Evolutionary conservation across 2,113 vertebrate genomes (phyloP), one percentile per base, ranked within the genome.

Genomic region (Recurvirostra avosetta): DNA sequence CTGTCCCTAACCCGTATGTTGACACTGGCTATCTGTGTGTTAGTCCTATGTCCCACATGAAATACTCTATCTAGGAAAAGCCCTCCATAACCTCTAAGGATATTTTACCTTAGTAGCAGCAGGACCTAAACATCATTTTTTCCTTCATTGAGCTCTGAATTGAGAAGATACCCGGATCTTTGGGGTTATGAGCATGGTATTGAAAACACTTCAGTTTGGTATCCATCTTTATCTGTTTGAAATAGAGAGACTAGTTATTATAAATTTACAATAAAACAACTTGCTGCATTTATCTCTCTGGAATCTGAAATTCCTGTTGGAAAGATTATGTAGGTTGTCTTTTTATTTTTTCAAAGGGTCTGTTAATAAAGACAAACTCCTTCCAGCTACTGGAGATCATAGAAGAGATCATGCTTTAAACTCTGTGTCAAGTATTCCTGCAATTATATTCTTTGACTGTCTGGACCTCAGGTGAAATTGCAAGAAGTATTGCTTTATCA

Each of bases 231-330:
- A 68, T 45, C 58, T 91, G 40, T 96, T 94, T 91, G 29, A 87
- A 87, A 55, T 53, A 92, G 92, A 84, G 65, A 90, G 67, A 82
- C 38, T 90, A 76, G 73, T 85, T 73, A 58, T 23, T 65, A 79
- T 29, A 78, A 88, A 77, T 91, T 89, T 89, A 34, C 53, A 95
- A 89, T 96, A 94, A 96, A 96, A 41, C 34, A 88, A 67, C 29
- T 84, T 86, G 22, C 40, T 82, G 29, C 14, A 40, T 72, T 81
- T 89, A 67, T 87, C 79, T 92, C 86, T 88, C 59, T 86, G 40
- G 20, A 90, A 77, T 88, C 38, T 96, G n/a, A 67, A 15, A 21
- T 73, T 92, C 50, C 75, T 80, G 4, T 90, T 96, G 67, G 67
- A 86, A 94, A 90, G 61, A 74, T 74, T 47, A 59, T 7, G 11